Evolutionary conservation across 64 coral and sea anemone genomes (phyloP).

Genomic region (Montipora foliosa): DNA sequence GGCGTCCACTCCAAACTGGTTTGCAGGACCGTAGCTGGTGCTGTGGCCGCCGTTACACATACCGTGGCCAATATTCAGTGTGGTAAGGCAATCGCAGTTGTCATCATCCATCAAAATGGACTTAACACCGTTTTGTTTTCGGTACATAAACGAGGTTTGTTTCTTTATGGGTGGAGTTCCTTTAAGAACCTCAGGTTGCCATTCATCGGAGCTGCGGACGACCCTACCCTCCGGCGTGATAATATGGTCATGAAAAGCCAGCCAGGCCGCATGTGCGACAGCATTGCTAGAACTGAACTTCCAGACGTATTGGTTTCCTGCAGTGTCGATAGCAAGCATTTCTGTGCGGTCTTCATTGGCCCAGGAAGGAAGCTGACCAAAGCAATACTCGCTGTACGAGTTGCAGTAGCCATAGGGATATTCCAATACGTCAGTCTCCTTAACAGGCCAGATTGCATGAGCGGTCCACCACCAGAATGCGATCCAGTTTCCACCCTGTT

Average conservation of each 20-base stretch:
- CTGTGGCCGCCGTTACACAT: conserved; percentile 50
- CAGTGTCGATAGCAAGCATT: conserved; percentile 74
- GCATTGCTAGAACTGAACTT: conserved; percentile 59
- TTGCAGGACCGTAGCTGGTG: conserved; percentile 51
- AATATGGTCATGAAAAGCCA: conserved; percentile 73
- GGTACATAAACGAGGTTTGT: conserved; percentile 80
- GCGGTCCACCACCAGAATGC: conserved; percentile 85
- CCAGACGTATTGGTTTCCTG: conserved; percentile 71
- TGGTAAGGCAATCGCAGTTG: conserved; percentile 67
- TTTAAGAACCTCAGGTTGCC: conserved; percentile 68
- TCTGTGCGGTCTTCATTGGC: conserved; percentile 67
- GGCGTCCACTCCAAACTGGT: conserved; percentile 64
- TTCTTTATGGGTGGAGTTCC: conserved; percentile 54
- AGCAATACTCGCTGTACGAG: conserved; percentile 62
- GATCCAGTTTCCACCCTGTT: conserved; percentile 77
- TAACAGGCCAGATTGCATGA: conserved; percentile 44
- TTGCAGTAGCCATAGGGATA: conserved; percentile 57
- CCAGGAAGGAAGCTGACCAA: conserved; percentile 81
- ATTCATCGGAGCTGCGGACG: conserved; percentile 19
- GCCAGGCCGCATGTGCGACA: conserved; percentile 76
- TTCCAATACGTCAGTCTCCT: conserved; percentile 55
- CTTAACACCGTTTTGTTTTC: conserved; percentile 62
- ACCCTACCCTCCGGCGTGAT: conserved; percentile 27
- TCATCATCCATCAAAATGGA: conserved; percentile 77
- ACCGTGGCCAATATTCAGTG: conserved; percentile 70